Evolutionary conservation across 1,140 invertebrate genomes (phyloP).

Genomic region (Hirudo medicinalis): DNA sequence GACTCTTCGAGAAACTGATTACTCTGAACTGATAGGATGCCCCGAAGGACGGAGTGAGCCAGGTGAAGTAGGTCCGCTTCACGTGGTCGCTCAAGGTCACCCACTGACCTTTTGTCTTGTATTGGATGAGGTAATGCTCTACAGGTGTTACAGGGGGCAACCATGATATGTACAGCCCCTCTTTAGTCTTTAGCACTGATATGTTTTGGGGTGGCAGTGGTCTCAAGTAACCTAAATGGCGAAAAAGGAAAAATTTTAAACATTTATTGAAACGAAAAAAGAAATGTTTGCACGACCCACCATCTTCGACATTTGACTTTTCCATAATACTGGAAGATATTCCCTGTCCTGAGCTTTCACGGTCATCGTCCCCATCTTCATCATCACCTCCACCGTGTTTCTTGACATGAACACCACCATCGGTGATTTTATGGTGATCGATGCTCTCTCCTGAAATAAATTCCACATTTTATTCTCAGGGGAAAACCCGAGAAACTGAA

Average conservation of each 20-base stretch:
- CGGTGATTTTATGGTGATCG: too few species aligned
- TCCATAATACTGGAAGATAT: too few species aligned
- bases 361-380: too few species aligned
- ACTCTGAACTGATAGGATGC: constrained; percentile 23
- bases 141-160: constrained; percentile 56
- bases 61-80: constrained; percentile 55
- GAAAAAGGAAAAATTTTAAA: background rate
- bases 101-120: constrained; percentile 57
- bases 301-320: too few species aligned
- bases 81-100: constrained; percentile 71
- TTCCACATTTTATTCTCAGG: too few species aligned
- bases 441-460: too few species aligned
- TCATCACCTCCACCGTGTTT: too few species aligned
- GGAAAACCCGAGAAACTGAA: too few species aligned
- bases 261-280: too few species aligned
- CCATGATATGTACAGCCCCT: constrained; percentile 73
- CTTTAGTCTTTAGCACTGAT: constrained; percentile 62
- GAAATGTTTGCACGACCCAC: too few species aligned
- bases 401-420: too few species aligned
- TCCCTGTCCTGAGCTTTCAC: too few species aligned
- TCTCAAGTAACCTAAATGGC: constrained; percentile 51
- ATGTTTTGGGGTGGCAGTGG: constrained; percentile 72
- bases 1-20: background rate
- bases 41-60: constrained; percentile 18
- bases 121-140: constrained; percentile 80